Base-by-base conservation (phyloP, 2,113 vertebrate genomes). In the Prietella phreatophila region DNA sequence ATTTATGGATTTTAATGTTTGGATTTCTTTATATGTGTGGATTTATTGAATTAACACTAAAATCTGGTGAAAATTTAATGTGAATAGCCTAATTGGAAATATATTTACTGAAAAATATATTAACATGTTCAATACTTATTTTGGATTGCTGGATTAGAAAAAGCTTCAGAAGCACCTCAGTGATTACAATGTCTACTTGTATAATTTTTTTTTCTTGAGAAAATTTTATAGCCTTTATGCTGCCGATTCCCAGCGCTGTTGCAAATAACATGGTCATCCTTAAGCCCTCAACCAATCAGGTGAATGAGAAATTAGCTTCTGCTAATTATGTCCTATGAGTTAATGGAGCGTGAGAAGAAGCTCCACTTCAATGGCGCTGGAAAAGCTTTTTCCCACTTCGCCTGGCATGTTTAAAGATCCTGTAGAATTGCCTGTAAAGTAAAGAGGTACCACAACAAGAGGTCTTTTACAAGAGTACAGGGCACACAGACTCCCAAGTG, bases 291-390 rank as follows among this genome's bases (percentile, higher is more conserved):
- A 91, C 91, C 88, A 91, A 91, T 90, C 91, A 87, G 82, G 86
- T 84, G 88, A 88, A 82, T 87, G 92, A 90, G 85, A 87, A 92
- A 91, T 87, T 86, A 88, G 87, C 84, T 33, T n/a, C 89, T 83
- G 89, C 87, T 91, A 91, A 92, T 82, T 92, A 92, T 93, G 94
- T 92, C 93, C 93, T 92, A 83, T 89, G 93, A 94, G 91, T 91
- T 87, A 85, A 91, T 63, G 42, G 94, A 92, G 93, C 93, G 93
- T 95, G 94, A 94, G 94, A 95, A 95, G 89, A 89, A 88, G 90
- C 85, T 81, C 82, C 85, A 86, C 92, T 89, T 87, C 92, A 92
- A 91, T 81, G 61, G 63, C 63, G 91, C 90, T 90, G 87, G 91
- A 92, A 88, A 79, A 90, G 90, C 89, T 88, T 89, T 92, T 93